These are phyloP conservation scores for Eustalomyia histrio DNA, from an alignment of 2,888 invertebrate genomes.

Conservation along the genomic window DNA sequence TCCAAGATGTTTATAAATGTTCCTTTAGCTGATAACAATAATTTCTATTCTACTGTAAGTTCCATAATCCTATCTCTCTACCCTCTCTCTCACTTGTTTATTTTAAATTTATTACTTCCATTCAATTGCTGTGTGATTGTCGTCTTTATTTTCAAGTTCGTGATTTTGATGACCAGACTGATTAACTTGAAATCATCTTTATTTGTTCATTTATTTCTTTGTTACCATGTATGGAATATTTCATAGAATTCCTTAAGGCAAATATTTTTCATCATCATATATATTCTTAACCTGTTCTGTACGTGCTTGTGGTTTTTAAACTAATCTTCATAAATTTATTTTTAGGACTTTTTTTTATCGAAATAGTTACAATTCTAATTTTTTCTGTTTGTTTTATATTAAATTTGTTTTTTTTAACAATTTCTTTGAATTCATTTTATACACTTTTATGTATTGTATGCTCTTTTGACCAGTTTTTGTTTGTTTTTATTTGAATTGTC, in stretches of 20 bases:
- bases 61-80: constrained; percentile 27
- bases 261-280: constrained; percentile 15
- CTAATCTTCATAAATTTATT: constrained; percentile 33
- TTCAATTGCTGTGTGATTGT: constrained; percentile 6
- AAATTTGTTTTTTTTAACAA: constrained; percentile 1
- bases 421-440: constrained; percentile 50
- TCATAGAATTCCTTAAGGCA: constrained; percentile 52
- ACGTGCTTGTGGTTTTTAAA: constrained; percentile 67
- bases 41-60: background rate
- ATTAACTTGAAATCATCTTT: constrained; percentile 30
- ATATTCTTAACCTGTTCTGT: constrained; percentile 66
- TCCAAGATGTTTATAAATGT: constrained; percentile 19
- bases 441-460: constrained; percentile 40
- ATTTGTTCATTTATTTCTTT: constrained; percentile 19
- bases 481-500: constrained; percentile 57
- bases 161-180: constrained; percentile 59
- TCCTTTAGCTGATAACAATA: constrained; percentile 2
- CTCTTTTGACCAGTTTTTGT: constrained; percentile 31
- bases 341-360: constrained; percentile 34
- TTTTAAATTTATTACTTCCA: constrained; percentile 51
- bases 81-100: background rate
- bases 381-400: constrained; percentile 29
- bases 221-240: constrained; percentile 37
- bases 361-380: constrained; percentile 61
- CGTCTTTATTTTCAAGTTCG: constrained; percentile 35